These are phyloP conservation scores for Spinus pinus DNA, from an alignment of 2,797 vertebrate species.

Conservation along the genomic window DNA sequence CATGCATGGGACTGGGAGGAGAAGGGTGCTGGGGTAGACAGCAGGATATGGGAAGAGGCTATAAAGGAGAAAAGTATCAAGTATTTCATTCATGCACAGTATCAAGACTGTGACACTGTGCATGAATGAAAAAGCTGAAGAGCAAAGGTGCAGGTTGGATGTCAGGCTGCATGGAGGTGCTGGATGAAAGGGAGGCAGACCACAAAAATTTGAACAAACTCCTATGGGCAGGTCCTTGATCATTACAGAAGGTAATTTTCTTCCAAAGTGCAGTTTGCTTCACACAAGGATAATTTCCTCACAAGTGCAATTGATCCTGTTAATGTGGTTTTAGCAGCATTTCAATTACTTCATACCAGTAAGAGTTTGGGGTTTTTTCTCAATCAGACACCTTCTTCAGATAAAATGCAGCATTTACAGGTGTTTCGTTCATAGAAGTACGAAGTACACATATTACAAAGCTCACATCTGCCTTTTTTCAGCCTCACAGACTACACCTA, in stretches of 20 bases:
- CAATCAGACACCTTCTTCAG: background rate
- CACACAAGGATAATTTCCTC: background rate
- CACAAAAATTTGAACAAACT: background rate
- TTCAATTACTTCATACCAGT: background rate
- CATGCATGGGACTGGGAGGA: background rate
- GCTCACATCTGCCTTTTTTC: background rate
- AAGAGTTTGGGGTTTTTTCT: fast-evolving
- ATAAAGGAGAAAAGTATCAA: background rate
- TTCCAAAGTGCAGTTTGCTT: background rate
- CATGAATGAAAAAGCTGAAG: background rate
- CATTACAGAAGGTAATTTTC: background rate
- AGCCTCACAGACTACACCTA: background rate
- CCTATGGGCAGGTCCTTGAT: background rate
- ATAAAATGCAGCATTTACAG: background rate
- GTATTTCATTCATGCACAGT: too few relatives aligned
- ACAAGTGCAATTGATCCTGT: background rate
- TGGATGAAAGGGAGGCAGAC: background rate
- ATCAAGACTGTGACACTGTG: background rate
- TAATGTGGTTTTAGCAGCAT: background rate
- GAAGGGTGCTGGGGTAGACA: background rate
- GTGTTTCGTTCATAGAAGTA: background rate
- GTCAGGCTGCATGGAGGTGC: background rate
- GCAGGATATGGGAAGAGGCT: background rate
- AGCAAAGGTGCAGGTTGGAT: background rate
- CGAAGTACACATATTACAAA: background rate